Evolutionary conservation across 2,888 invertebrate genomes (phyloP).

Genomic region (Sisyra nigra): DNA sequence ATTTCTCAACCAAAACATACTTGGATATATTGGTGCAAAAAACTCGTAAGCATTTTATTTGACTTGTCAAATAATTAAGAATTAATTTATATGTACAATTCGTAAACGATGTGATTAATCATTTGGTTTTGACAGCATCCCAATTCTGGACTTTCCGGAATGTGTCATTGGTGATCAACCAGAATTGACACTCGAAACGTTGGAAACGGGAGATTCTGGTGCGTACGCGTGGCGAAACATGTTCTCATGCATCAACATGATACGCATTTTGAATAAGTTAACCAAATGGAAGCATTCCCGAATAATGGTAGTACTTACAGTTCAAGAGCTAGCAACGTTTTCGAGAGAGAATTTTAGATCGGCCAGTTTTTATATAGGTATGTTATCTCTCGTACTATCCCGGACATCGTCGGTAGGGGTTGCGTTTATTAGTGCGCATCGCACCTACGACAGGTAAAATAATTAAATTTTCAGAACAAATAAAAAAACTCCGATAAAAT

Average conservation of each 20-base stretch:
- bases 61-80: conserved; percentile 6
- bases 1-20: conserved; percentile 96
- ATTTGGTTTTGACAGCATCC: too few relatives aligned
- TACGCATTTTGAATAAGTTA: conserved; percentile 92
- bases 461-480: too few relatives aligned
- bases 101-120: too few relatives aligned
- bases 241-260: conserved; percentile 91
- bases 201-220: conserved; percentile 71
- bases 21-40: conserved; percentile 86
- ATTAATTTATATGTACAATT: conserved; percentile 7
- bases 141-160: conserved; percentile 86
- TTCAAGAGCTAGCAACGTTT: too few relatives aligned
- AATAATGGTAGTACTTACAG: conserved; percentile 56
- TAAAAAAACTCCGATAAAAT: too few relatives aligned
- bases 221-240: conserved; percentile 96
- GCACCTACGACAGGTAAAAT: too few relatives aligned
- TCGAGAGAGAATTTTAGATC: too few relatives aligned
- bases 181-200: conserved; percentile 79
- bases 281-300: conserved; percentile 99
- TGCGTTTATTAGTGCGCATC: too few relatives aligned
- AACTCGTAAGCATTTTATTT: conserved; percentile 44
- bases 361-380: too few relatives aligned
- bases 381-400: too few relatives aligned
- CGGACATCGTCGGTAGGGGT: too few relatives aligned
- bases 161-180: conserved; percentile 93